A percentile compares a stretch with the other conserved stretches of the same genome.
Conservation (phyloP, 2,888 invertebrate genomes). For the Agrilus cyanescens region DNA sequence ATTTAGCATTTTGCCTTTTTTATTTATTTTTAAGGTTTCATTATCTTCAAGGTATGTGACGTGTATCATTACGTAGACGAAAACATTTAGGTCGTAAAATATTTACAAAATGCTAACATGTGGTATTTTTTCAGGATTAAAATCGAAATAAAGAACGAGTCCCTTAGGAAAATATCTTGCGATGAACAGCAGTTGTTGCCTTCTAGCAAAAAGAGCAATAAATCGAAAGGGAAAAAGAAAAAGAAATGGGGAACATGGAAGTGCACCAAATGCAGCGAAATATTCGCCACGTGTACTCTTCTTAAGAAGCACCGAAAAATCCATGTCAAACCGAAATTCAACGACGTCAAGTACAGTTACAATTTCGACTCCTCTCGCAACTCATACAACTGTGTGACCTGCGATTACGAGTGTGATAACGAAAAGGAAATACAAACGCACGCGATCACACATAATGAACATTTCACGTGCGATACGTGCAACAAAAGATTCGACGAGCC, state of each 20-base stretch:
- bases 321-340: conserved; percentile 7
- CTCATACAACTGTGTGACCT: conserved; percentile 15
- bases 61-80: too few species aligned
- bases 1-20: too few species aligned
- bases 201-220: too few species aligned
- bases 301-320: conserved; percentile 22
- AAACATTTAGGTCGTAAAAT: too few species aligned
- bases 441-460: conserved; percentile 12
- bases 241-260: conserved; percentile 19
- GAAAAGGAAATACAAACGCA: conserved; percentile 14
- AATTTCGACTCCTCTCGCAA: conserved; percentile 24
- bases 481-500: conserved; percentile 13
- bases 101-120: too few species aligned
- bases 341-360: conserved; percentile 16
- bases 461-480: conserved; percentile 7
- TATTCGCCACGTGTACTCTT: conserved; percentile 21
- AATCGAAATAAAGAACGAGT: too few species aligned
- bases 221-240: too few species aligned
- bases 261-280: conserved; percentile 25
- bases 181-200: too few species aligned
- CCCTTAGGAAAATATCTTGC: too few species aligned
- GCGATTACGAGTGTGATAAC: conserved; percentile 10
- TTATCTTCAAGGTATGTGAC: too few species aligned
- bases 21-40: too few species aligned
- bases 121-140: too few species aligned